These are phyloP conservation scores for Anthopleura xanthogrammica DNA, from an alignment of 92 coral and sea anemone genomes.

Conservation along the genomic window DNA sequence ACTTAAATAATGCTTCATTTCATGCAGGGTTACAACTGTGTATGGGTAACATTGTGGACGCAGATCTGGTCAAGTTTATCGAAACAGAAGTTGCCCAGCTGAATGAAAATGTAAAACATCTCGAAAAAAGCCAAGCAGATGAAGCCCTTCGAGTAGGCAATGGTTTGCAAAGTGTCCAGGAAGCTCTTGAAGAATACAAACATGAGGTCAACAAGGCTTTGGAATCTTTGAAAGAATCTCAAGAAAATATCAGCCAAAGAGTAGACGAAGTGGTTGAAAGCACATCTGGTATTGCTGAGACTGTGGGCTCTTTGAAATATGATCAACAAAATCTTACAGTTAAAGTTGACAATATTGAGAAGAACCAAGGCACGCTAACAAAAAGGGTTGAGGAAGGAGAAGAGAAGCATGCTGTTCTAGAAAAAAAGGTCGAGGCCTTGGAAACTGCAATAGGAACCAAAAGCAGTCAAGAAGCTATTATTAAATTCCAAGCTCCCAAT, in stretches of 20 bases:
- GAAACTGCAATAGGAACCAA: neutral
- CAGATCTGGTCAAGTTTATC: neutral
- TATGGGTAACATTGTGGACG: neutral
- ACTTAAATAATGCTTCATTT: neutral
- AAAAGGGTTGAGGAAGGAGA: neutral
- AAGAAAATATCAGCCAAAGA: neutral
- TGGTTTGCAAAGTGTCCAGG: neutral
- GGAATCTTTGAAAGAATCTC: neutral
- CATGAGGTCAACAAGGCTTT: neutral
- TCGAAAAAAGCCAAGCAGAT: neutral
- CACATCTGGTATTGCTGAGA: neutral
- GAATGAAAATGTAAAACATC: neutral
- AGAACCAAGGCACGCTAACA: neutral
- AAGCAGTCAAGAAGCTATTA: neutral
- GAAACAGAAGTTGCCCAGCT: neutral
- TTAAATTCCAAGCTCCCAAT: conserved; percentile 32
- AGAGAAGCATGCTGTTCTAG: neutral
- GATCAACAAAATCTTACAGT: neutral
- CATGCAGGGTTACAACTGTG: neutral
- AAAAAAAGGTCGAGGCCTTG: neutral
- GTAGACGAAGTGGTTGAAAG: neutral
- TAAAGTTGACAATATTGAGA: neutral
- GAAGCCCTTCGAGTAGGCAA: neutral
- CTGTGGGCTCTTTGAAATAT: neutral
- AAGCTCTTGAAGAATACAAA: neutral